A percentile compares a stretch with the other conserved stretches of the same genome.
Evolutionary conservation across 2,888 invertebrate species (phyloP).

Genomic region (Caenorhabditis sp.): DNA sequence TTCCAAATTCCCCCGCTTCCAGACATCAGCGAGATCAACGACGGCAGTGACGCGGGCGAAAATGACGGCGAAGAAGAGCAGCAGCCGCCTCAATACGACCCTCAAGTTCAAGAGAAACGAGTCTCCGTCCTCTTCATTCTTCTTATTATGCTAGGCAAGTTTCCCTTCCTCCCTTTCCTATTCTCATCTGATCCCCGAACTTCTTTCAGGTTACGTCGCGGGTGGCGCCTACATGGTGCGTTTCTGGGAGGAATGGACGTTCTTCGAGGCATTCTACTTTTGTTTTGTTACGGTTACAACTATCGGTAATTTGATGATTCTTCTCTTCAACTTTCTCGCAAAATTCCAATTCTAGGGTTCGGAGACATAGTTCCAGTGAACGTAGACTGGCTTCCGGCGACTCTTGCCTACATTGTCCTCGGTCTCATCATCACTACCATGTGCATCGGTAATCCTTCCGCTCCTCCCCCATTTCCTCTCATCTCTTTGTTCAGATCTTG

Average conservation of each 20-base stretch:
- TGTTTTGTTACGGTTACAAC: slow-evolving; percentile 83
- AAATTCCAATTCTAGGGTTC: slow-evolving; percentile 73
- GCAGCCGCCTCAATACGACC: slow-evolving; percentile 36
- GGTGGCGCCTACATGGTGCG: slow-evolving; percentile 83
- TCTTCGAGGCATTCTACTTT: slow-evolving; percentile 83
- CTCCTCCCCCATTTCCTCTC: neutral
- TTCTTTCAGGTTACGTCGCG: slow-evolving; percentile 81
- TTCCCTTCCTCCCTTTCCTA: neutral
- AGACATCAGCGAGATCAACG: slow-evolving; percentile 82
- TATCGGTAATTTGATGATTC: slow-evolving; percentile 72
- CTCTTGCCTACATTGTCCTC: slow-evolving; percentile 82
- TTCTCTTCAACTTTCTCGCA: neutral
- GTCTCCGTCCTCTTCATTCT: slow-evolving; percentile 83
- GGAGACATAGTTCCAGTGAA: slow-evolving; percentile 83
- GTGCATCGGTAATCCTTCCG: slow-evolving; percentile 79
- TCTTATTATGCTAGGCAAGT: slow-evolving; percentile 82
- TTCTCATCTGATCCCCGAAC: neutral
- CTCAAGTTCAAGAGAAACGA: slow-evolving; percentile 76
- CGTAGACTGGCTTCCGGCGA: slow-evolving; percentile 81
- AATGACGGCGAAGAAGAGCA: slow-evolving; percentile 63
- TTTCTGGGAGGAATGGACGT: slow-evolving; percentile 83
- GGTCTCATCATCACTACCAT: slow-evolving; percentile 83
- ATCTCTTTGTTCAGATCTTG: slow-evolving; percentile 76
- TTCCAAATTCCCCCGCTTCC: too few species aligned
- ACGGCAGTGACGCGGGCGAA: slow-evolving; percentile 73